Base-by-base conservation (phyloP, 2,888 invertebrate species). In the Agonopterix heracliana region DNA sequence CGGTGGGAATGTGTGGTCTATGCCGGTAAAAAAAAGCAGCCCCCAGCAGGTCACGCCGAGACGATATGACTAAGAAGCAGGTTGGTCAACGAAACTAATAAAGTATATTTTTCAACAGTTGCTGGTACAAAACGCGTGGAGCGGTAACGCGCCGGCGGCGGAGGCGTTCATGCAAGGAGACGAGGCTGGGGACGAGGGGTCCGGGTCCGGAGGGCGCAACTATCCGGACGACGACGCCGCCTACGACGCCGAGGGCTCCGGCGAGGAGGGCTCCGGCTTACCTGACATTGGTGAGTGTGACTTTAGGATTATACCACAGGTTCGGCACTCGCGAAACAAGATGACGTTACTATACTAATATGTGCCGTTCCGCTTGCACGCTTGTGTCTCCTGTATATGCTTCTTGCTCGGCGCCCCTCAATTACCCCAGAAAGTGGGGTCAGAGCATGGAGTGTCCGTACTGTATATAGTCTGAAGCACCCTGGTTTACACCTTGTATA, bases 81-180 rank as follows among this genome's bases (percentile, higher is more conserved):
- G 10, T 38, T 9, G 5, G n/a, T n/a, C 38, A 38, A n/a, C 5
- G 10, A 38, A 38, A 38, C 10, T 38, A 38, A 38, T 38, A 7
- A 38, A 38, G n/a, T n/a, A 5, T 10, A n/a, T 10, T 38, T 10
- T 9, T 38, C 26, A 17, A 17, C 44, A 88, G 89, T 58, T 87
- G 63, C 71, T 89, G 54, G 73, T 86, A 11, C 72, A 77, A 1
- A 81, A 83, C 55, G 73, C 80, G 8, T 76, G 78, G 58, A 60
- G 63, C 17, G 71, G 71, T 49, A 73, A 73, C 35, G 57, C 69
- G 2, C 79, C 83, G 4, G 68, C 81, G 13, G 74, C 77, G 0
- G 89, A 89, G 50, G 76, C 83, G 7, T 85, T 83, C 67, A 91
- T 91, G 91, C 91, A 90, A 63, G 89, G 91, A 0, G 92, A 91